Percentiles rank a stretch among this genome's conserved stretches.
phyloP scores from a whole-genome alignment of 2,797 vertebrate genomes.

The Falco novaeseelandiae region DNA sequence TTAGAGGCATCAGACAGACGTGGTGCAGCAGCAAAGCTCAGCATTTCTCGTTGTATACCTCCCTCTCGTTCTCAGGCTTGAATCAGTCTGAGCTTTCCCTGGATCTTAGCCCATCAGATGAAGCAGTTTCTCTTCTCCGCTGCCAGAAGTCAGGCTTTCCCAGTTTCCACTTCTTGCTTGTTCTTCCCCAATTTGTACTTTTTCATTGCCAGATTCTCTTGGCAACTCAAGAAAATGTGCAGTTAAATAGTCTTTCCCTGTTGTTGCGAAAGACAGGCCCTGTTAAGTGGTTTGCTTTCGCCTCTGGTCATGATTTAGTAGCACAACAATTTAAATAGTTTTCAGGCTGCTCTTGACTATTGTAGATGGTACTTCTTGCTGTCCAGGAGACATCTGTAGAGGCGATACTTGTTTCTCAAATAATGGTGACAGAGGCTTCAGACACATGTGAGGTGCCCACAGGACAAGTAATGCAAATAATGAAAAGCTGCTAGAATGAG shows the following conservation, averaged over 20 bases:
- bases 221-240: background rate
- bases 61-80: fast-evolving
- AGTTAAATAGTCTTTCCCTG: background rate
- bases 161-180: background rate
- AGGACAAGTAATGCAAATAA: background rate
- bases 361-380: background rate
- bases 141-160: constrained; percentile 30
- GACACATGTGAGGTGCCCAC: background rate
- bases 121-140: background rate
- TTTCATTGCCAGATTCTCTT: background rate
- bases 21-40: background rate
- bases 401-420: background rate
- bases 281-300: background rate
- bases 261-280: background rate
- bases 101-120: constrained; percentile 9
- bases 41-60: background rate
- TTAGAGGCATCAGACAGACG: background rate
- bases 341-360: background rate
- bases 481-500: background rate
- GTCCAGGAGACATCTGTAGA: background rate
- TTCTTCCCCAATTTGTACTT: background rate
- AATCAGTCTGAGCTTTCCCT: background rate
- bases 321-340: background rate
- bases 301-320: background rate
- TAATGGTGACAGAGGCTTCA: background rate